Base-by-base conservation (phyloP, 2,888 invertebrate species). In the Drosophila peninsularis region DNA sequence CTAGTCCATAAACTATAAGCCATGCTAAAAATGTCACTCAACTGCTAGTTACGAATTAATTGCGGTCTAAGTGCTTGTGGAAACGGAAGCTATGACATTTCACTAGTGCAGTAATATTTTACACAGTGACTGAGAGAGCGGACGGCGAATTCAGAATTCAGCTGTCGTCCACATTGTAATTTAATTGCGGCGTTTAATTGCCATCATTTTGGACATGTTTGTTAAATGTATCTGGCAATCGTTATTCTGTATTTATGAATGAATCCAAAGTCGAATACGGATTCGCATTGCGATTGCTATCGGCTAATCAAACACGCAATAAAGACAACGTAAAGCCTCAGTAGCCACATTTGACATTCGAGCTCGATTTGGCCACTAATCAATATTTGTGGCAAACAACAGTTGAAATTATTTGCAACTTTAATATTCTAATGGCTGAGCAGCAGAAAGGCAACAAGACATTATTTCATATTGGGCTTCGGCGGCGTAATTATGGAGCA, bases 151-250 rank as follows among this genome's bases (percentile, higher is more conserved):
- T 34, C 36, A 7, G 14, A 45, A 82, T 73, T 65, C 77, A 58
- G 41, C 39, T 79, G 56, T 68, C 78, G 78, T 76, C 78, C 70
- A 69, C 71, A 81, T 75, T 87, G 82, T 78, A 77, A 79, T 88
- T 86, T 80, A 85, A 90, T 82, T 82, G 80, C 62, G 66, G 75
- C 65, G 71, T 82, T 90, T 88, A 88, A 90, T 84, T 81, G 71
- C 66, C 62, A 36, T 36, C 70, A 41, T 47, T 79, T 66, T 62
- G 53, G 50, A 19, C 56, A 66, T 52, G 53, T 52, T 54, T 47
- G 57, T 56, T 49, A 54, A 66, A 58, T 74, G 36, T 37, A 58
- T 11, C 37, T 34, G 5, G 3, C 54, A 49, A 37, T 21, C n/a
- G 24, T 32, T 30, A 27, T 24, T 39, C 21, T 9, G 30, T 24